Base-by-base conservation (phyloP, 2,797 vertebrate genomes). In the Denticeps clupeoides region DNA sequence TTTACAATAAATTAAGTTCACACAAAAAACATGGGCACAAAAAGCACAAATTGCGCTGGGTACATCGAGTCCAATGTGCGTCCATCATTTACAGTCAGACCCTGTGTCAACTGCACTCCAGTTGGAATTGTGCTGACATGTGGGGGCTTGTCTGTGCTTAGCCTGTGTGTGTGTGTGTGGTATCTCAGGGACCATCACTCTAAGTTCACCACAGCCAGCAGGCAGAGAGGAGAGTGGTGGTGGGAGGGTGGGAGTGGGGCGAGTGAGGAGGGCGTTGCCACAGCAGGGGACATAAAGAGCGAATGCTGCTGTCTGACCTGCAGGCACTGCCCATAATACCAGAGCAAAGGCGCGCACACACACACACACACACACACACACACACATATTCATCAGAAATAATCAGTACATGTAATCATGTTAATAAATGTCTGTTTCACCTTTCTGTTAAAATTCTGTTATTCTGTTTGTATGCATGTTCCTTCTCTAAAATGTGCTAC, bases 151-250 rank as follows among this genome's bases (percentile, higher is more conserved):
- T 29, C 5, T 29, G 28, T 29, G 28, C 29, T 28, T 29, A 1
- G 4, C 3, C 23, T 23, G 22, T 23, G 6, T 31, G 29, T 31
- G 29, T 31, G 29, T 13, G 31, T 32, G 32, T 16, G 32, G 60
- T 59, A 68, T 65, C 73, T n/a, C 27, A 65, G 73, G 70, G 72
- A 78, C 61, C 21, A 45, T 56, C 60, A 69, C 44, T 11, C 56
- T 62, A 68, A 53, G 60, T 74, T 69, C 71, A 72, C n/a, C 13
- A 6, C 19, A 10, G 23, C 47, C 37, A 28, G 40, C 23, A 58
- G 63, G 60, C 46, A 11, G 13, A 13, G 15, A 31, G 18, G 12
- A 21, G 63, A 32, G 52, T 49, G 49, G 41, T 37, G 41, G 2
- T 44, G 26, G 38, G 45, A 32, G 42, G 7, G 23, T 46, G 13